Evolutionary conservation across 1,140 invertebrate species (phyloP), one percentile per base, ranked within the genome.

Genomic region (Sycobia sp.): DNA sequence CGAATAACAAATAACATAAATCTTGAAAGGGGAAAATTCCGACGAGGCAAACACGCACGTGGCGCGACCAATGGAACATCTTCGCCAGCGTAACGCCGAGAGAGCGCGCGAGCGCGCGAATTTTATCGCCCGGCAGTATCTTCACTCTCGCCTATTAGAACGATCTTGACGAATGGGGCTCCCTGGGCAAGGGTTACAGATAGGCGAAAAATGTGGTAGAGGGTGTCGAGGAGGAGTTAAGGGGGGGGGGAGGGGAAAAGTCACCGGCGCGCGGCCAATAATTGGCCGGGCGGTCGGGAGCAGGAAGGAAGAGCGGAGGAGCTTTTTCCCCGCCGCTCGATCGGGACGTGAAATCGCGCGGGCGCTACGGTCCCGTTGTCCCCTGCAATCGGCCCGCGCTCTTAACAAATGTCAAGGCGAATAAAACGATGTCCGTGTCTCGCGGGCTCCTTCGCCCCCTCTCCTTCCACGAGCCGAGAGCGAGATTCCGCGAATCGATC

Each of bases 131-230:
- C 7, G 16, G 2, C 39, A 53, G 20, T 16, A 10, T 41, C 41
- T 44, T 27, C 13, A 34, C 50, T 66, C 64, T 44, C 51, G 50
- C 58, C 57, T 62, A 66, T 66, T 62, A 46, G 65, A 66, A 51
- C 20, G 51, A 29, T 66, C 58, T 62, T 66, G 60, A 66, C 57
- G 58, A 62, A 66, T 57, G 51, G 51, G 8, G 10, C 29, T n/a
- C n/a, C n/a, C n/a, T n/a, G n/a, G n/a, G n/a, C n/a, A n/a, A 18
- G 29, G 47, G 8, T 44, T 22, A 3, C 20, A 9, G 38, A 9
- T 2, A 20, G 4, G n/a, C 43, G n/a, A n/a, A n/a, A n/a, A n/a
- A n/a, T n/a, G n/a, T n/a, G n/a, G n/a, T n/a, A n/a, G n/a, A n/a
- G n/a, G n/a, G n/a, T n/a, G n/a, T n/a, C n/a, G n/a, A n/a, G n/a